Base-by-base conservation (phyloP, 2,888 invertebrate species). In the Panopea generosa region DNA sequence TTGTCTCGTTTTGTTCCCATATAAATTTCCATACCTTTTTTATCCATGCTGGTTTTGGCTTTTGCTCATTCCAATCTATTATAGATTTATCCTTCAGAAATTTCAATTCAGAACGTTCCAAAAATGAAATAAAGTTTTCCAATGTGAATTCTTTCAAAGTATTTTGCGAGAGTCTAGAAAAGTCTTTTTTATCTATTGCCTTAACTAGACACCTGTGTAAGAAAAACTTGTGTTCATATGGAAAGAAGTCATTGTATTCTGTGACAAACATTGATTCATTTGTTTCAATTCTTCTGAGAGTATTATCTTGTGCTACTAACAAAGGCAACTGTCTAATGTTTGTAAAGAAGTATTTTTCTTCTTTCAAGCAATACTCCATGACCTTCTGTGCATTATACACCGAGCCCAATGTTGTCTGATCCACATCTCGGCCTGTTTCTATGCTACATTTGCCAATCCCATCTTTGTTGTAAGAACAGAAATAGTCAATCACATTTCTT, bases 311-410 rank as follows among this genome's bases (percentile, higher is more conserved):
- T 45, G 45, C 16, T 45, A 45, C 45, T 9, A 45, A 45, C 20
- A 45, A 45, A 18, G 45, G 45, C 16, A 45, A 4, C 16, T 20
- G 16, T n/a, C 3, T 9, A 16, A 45, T 18, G 45, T 45, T 45
- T 45, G 6, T n/a, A 4, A 33, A 24, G 7, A 18, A 11, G 47
- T 79, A 81, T 2, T 45, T n/a, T 0, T 55, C 24, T 20, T 65
- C 69, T 4, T 49, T 16, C 4, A 27, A 29, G n/a, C 78, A 60
- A 55, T 61, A 81, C 33, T 57, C 2, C 11, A 82, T 22, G n/a
- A 71, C 27, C 24, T 47, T 16, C 6, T 33, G 24, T 24, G 70
- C 43, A 70, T 70, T 66, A 1, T 43, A 16, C 20, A 52, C 24
- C 16, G 29, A 50, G 22, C 29, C n/a, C 38, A 66, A 63, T 24